Conservation (phyloP, 37 sponge, comb jelly and placozoan species). For the Cliona cf. orientalis region DNA sequence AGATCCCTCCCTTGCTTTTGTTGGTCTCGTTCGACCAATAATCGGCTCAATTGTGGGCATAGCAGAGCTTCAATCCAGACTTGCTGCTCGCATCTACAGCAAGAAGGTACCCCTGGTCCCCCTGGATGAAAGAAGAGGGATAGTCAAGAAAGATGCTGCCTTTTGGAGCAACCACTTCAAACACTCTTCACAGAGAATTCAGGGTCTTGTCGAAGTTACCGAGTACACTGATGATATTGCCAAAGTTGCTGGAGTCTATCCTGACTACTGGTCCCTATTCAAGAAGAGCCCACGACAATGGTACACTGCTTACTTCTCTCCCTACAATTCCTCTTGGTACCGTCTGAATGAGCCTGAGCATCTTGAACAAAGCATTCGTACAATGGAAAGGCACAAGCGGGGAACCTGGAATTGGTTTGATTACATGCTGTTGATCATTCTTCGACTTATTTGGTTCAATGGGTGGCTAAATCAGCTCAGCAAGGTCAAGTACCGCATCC, state of each 20-base stretch:
- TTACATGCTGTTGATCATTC: slow-evolving; percentile 70
- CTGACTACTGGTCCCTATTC: slow-evolving; percentile 76
- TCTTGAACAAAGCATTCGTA: slow-evolving; percentile 46
- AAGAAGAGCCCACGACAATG: slow-evolving; percentile 66
- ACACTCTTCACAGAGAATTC: slow-evolving; percentile 43
- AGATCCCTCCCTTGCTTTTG: slow-evolving; percentile 82
- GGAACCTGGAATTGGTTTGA: slow-evolving; percentile 63
- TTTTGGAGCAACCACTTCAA: slow-evolving; percentile 70
- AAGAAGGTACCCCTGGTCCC: slow-evolving; percentile 53
- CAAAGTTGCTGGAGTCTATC: slow-evolving; percentile 71
- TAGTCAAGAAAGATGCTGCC: slow-evolving; percentile 42
- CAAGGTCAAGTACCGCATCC: slow-evolving; percentile 68
- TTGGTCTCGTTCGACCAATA: slow-evolving; percentile 88
- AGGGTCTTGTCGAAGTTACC: slow-evolving; percentile 78
- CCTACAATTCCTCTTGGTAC: slow-evolving; percentile 74
- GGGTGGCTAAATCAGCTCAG: slow-evolving; percentile 59
- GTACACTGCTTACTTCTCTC: slow-evolving; percentile 68
- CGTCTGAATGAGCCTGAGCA: slow-evolving; percentile 73
- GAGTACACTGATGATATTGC: slow-evolving; percentile 82
- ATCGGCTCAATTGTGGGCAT: slow-evolving; percentile 79
- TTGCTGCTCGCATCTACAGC: slow-evolving; percentile 79
- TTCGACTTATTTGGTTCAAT: slow-evolving; percentile 71
- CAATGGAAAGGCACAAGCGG: slow-evolving; percentile 58
- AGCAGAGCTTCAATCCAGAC: slow-evolving; percentile 87
- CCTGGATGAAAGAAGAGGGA: slow-evolving; percentile 40